Evolutionary conservation across 2,113 vertebrate genomes (phyloP), one percentile per base, ranked within the genome.

Genomic region (Bos javanicus): DNA sequence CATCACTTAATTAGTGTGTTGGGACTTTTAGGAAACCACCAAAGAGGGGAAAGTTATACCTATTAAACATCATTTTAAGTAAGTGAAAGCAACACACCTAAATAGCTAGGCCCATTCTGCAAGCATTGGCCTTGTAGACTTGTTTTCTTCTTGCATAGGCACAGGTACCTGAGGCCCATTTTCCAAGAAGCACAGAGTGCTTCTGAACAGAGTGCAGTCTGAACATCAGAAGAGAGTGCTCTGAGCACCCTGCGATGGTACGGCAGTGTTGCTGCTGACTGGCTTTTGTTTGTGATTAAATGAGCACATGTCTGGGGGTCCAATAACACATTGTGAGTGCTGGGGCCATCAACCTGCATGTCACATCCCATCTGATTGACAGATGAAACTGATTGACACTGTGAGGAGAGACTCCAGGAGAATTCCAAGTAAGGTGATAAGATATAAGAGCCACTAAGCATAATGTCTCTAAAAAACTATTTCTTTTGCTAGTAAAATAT

Each of bases 161-260:
- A 74, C 48, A 67, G 30, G 39, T 57, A 33, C 8, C 33, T 2
- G n/a, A 39, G 23, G 13, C 17, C 57, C 11, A 0, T 19, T 52
- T 90, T 67, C 64, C 6, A 11, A 16, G 25, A 25, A 62, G 28
- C 56, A 10, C 5, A 39, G 39, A 52, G 28, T 39, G 39, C 39
- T 39, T 39, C 39, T 39, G 39, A 39, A 39, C 39, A 39, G 39
- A 39, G 39, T 39, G 36, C 19, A 39, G 17, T n/a, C 13, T 7
- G 74, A 48, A 10, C 0, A 1, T 19, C 84, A 52, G 71, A 7
- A 2, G 8, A 14, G 26, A 1, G 6, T 36, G 33, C 10, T 50
- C 56, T 74, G 12, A 1, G 1, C 5, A 4, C 39, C 57, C 76
- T 52, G 28, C 0, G 0, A 43, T 14, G 46, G 50, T 6, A 46